Evolutionary conservation across 1,140 invertebrate species (phyloP).

Genomic region (Polyergus mexicanus): DNA sequence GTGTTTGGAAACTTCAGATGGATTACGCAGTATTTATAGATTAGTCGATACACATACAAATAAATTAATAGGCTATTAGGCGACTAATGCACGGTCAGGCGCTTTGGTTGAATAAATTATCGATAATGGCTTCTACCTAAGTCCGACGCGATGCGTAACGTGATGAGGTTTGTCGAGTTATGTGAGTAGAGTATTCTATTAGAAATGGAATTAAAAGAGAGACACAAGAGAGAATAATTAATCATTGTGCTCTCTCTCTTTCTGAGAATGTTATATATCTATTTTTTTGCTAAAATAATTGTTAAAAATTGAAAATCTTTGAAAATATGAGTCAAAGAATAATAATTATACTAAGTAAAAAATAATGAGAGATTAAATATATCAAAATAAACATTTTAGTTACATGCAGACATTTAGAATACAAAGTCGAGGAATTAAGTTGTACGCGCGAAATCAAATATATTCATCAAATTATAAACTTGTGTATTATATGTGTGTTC

Average conservation of each 20-base stretch:
- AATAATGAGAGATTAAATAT: neutral
- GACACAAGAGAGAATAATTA: neutral
- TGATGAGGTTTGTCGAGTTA: neutral
- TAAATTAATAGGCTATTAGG: constrained; percentile 4
- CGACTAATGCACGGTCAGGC: constrained; percentile 15
- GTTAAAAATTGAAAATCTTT: neutral
- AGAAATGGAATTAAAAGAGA: neutral
- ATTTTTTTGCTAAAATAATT: neutral
- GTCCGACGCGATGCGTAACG: neutral
- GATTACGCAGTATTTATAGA: constrained; percentile 20
- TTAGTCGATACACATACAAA: neutral
- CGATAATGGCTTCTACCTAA: neutral
- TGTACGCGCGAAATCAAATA: constrained; percentile 10
- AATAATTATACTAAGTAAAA: neutral
- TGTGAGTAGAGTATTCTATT: neutral
- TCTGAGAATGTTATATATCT: neutral
- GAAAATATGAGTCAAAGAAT: neutral
- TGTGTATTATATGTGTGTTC: constrained; percentile 29
- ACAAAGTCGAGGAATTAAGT: constrained; percentile 18
- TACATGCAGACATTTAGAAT: neutral
- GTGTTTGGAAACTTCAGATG: neutral
- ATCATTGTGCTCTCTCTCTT: neutral
- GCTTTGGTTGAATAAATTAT: constrained; percentile 17
- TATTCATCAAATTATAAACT: constrained; percentile 30
- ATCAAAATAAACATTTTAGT: neutral